Conservation (phyloP, 2,113 vertebrate species). For the Himantopus leucocephalus region DNA sequence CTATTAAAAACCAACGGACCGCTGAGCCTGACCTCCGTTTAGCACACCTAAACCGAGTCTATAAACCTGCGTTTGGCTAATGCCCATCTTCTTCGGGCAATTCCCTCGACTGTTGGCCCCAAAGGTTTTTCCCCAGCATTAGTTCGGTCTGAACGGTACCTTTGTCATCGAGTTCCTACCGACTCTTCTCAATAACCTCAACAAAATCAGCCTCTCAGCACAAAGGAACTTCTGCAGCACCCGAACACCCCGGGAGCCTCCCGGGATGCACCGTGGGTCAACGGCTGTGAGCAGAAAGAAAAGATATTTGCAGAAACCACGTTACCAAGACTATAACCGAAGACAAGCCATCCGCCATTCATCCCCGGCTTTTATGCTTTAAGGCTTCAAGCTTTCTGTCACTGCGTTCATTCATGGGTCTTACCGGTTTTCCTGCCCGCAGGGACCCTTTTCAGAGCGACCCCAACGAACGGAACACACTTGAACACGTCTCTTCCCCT, state of each 20-base stretch:
- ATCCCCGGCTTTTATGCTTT: too few species aligned
- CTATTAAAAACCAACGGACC: background rate
- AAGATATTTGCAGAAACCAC: background rate
- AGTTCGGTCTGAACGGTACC: background rate
- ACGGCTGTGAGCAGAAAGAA: background rate
- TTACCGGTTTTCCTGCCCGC: background rate
- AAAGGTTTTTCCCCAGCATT: background rate
- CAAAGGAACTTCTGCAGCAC: background rate
- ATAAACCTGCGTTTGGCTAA: background rate
- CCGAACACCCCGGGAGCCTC: background rate
- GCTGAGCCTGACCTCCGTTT: background rate
- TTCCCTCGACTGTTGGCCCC: background rate
- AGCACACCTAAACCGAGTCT: background rate
- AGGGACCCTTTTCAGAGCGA: background rate
- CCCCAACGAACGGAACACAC: too few species aligned
- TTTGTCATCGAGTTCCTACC: background rate
- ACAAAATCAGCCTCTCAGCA: background rate
- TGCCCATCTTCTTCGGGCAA: background rate
- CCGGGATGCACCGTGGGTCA: accelerated
- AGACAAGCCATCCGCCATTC: background rate
- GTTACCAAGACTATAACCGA: too few species aligned
- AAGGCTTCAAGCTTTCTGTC: background rate
- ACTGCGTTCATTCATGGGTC: too few species aligned
- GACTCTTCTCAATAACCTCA: background rate
- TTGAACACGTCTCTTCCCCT: background rate